Evolutionary conservation across 2,797 vertebrate genomes (phyloP).

Genomic region (Rhynchonycteris naso): DNA sequence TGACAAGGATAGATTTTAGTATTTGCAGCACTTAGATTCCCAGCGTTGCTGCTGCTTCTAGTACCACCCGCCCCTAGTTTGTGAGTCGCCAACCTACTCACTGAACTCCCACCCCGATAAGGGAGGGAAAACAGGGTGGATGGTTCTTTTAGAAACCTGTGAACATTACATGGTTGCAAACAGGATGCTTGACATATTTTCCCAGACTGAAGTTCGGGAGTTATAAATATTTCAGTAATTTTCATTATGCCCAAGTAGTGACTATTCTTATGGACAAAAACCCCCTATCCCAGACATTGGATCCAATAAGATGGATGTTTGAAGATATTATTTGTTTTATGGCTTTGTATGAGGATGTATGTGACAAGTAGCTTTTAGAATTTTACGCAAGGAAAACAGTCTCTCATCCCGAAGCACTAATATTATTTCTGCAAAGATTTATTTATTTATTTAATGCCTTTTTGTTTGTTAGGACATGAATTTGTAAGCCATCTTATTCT

Average conservation of each 20-base stretch:
- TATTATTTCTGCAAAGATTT: slow-evolving; percentile 33
- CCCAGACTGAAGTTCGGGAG: background rate
- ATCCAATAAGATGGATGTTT: background rate
- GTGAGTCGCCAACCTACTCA: background rate
- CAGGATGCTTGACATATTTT: background rate
- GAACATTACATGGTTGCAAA: slow-evolving; percentile 7
- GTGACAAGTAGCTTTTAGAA: background rate
- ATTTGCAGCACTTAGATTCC: background rate
- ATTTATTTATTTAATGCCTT: background rate
- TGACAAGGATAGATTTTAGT: background rate
- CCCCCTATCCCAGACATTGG: background rate
- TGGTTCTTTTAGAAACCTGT: background rate
- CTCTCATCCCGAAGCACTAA: background rate
- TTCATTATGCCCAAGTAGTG: background rate
- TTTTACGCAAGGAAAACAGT: slow-evolving; percentile 25
- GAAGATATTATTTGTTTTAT: background rate
- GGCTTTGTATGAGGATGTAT: background rate
- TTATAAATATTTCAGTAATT: slow-evolving; percentile 21
- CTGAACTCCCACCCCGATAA: background rate
- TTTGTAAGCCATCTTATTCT: background rate
- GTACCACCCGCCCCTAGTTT: background rate
- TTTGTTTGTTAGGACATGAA: background rate
- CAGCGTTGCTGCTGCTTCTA: background rate
- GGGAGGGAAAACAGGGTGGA: background rate
- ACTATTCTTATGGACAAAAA: background rate